phyloP scores from a whole-genome alignment of 2,797 vertebrate genomes.

The Myotis myotis region DNA sequence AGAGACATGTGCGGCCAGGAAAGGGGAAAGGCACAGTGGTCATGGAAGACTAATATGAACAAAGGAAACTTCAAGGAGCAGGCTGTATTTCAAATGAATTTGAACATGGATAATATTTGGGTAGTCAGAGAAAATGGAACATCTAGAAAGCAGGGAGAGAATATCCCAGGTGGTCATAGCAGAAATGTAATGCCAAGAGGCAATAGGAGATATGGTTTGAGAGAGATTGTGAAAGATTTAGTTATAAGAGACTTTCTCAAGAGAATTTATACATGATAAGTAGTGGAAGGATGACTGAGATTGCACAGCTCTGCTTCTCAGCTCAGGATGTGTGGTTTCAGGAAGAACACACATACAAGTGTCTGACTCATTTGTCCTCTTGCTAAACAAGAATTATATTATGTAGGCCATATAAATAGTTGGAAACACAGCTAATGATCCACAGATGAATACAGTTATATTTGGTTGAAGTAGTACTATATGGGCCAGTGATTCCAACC shows the following conservation, averaged over 20 bases:
- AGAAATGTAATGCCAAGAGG: background rate
- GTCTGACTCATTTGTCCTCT: background rate
- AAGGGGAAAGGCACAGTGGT: background rate
- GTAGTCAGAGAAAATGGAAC: background rate
- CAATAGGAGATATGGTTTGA: background rate
- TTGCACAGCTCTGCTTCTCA: background rate
- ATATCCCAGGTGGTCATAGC: background rate
- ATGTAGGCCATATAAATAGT: background rate
- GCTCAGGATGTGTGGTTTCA: background rate
- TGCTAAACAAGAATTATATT: background rate
- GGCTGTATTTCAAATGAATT: background rate
- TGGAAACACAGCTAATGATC: constrained; percentile 13
- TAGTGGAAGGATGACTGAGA: background rate
- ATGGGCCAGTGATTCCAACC: background rate
- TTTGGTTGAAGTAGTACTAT: background rate
- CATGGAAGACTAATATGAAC: background rate
- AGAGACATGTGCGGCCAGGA: background rate
- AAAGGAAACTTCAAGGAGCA: background rate
- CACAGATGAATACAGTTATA: background rate
- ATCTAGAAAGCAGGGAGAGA: background rate
- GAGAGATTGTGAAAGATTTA: background rate
- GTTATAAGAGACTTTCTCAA: background rate
- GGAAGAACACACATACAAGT: background rate
- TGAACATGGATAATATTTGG: background rate
- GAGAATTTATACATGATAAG: background rate